These are phyloP conservation scores for Propithecus perrieri DNA, from an alignment of 2,797 vertebrate species.

Conservation along the genomic window DNA sequence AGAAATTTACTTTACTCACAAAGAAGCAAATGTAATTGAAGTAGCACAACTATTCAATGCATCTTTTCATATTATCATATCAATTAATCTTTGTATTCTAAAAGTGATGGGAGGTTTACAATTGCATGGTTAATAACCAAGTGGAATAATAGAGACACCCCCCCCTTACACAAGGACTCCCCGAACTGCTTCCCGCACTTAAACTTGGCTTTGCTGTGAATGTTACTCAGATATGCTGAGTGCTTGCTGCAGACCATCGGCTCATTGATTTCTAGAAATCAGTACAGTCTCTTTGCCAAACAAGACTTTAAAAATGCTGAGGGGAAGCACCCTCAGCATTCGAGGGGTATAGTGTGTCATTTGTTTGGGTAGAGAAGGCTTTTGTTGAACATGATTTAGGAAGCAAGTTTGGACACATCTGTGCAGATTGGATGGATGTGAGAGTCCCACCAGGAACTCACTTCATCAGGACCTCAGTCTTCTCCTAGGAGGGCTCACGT, in stretches of 20 bases:
- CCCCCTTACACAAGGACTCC: not conserved
- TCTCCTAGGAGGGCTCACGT: not conserved
- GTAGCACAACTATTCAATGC: not conserved
- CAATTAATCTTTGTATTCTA: not conserved
- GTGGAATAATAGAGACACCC: not conserved
- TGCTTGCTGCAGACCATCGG: not conserved
- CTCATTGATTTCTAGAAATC: not conserved
- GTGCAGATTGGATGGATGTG: not conserved
- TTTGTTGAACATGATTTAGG: not conserved
- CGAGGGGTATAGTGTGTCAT: not conserved
- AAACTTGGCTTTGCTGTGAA: not conserved
- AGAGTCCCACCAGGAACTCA: not conserved
- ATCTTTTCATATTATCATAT: not conserved
- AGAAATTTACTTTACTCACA: not conserved
- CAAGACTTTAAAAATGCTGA: not conserved
- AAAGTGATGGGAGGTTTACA: not conserved
- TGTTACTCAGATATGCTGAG: not conserved
- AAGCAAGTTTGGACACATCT: not conserved
- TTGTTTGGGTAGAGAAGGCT: not conserved
- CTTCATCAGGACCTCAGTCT: not conserved
- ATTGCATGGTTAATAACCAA: not conserved
- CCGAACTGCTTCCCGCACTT: not conserved
- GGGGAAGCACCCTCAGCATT: not conserved
- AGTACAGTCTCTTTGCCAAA: not conserved
- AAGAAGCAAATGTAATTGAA: not conserved